Conservation (phyloP, 2,797 vertebrate species). For the Macrochelys suwanniensis region DNA sequence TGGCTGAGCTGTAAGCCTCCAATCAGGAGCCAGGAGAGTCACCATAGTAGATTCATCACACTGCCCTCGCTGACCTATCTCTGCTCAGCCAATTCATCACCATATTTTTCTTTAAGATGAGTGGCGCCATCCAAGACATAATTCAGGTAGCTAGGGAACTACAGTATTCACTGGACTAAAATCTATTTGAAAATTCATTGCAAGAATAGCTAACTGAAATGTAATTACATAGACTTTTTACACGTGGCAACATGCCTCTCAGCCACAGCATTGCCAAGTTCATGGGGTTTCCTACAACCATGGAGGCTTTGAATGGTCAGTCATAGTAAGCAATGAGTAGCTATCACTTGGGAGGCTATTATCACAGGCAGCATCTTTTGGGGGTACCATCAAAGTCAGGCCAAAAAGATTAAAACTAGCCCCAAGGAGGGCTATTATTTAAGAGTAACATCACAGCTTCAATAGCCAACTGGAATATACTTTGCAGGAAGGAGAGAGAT, state of each 20-base stretch:
- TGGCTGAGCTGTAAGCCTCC: background rate
- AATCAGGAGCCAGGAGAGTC: background rate
- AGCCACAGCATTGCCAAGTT: background rate
- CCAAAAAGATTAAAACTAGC: background rate
- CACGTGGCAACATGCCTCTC: accelerated
- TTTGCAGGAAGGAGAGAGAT: background rate
- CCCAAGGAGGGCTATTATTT: accelerated
- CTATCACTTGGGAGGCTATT: background rate
- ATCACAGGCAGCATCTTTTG: background rate
- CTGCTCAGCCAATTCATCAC: background rate
- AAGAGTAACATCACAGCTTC: background rate
- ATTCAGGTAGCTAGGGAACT: background rate
- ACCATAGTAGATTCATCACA: background rate
- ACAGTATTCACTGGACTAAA: background rate
- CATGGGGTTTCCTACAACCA: background rate
- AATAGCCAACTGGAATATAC: background rate
- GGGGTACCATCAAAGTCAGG: background rate
- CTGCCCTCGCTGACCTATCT: background rate
- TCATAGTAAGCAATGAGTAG: background rate
- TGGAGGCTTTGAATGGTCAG: background rate
- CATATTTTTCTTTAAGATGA: background rate
- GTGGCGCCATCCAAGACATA: background rate
- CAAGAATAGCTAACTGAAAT: background rate
- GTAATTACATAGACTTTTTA: background rate
- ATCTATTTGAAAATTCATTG: background rate